A percentile compares a stretch with the other conserved stretches of the same genome.
Evolutionary conservation across 1,140 invertebrate species (phyloP).

Genomic region (Zaprionus africanus): DNA sequence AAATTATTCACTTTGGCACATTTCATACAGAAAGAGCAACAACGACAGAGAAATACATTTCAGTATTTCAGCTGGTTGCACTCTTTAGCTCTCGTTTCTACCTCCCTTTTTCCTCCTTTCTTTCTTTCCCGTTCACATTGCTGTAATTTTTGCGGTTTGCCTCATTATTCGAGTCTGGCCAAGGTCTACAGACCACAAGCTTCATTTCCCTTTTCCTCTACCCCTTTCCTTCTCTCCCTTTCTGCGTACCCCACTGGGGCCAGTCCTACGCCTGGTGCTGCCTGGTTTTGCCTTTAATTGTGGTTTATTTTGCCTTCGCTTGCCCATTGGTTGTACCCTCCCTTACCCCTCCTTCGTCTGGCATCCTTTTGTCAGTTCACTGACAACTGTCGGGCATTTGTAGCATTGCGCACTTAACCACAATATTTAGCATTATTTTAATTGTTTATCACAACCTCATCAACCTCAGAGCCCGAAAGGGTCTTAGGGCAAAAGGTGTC

Average conservation of each 20-base stretch:
- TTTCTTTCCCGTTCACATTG: slow-evolving; percentile 16
- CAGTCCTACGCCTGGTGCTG: not conserved
- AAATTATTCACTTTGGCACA: slow-evolving; percentile 57
- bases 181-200: slow-evolving; percentile 10
- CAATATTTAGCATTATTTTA: slow-evolving; percentile 55
- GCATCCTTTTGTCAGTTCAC: slow-evolving; percentile 2
- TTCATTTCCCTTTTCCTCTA: not conserved
- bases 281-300: slow-evolving; percentile 31
- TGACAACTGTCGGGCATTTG: slow-evolving; percentile 24
- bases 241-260: slow-evolving; percentile 2
- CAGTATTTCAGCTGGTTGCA: slow-evolving; percentile 14
- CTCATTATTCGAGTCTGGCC: slow-evolving; percentile 39
- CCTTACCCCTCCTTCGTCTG: not conserved
- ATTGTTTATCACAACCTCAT: slow-evolving; percentile 39
- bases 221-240: not conserved
- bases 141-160: slow-evolving; percentile 50
- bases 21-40: slow-evolving; percentile 22
- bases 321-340: slow-evolving; percentile 16
- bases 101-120: not conserved
- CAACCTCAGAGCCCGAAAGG: slow-evolving; percentile 4
- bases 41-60: slow-evolving; percentile 25
- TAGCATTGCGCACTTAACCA: slow-evolving; percentile 32
- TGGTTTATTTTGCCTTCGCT: slow-evolving; percentile 33
- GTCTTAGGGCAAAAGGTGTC: slow-evolving; percentile 6
- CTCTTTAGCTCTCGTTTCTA: not conserved